phyloP scores from a whole-genome alignment of 2,888 invertebrate genomes.

The Andrena flavipes region DNA sequence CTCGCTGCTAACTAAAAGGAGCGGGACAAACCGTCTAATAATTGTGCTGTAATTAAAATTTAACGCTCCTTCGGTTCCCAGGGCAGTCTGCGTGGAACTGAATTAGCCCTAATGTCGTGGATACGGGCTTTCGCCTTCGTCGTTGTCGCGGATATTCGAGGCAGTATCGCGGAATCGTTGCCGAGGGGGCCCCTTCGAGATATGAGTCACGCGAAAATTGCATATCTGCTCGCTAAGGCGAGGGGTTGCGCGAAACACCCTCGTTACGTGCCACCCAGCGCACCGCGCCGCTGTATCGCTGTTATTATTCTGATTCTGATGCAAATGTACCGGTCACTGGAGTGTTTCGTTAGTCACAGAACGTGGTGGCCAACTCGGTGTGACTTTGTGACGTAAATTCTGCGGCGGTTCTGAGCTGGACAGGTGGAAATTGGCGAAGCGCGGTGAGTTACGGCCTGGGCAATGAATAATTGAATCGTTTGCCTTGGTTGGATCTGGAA shows the following conservation, averaged over 20 bases:
- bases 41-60: conserved; percentile 39
- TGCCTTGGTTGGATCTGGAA: not conserved
- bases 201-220: conserved; percentile 76
- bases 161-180: conserved; percentile 6
- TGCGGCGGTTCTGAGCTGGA: not conserved
- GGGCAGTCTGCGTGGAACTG: conserved; percentile 1
- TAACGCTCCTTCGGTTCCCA: not conserved
- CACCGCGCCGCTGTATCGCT: conserved; percentile 21
- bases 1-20: not conserved
- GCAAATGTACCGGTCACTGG: conserved; percentile 70
- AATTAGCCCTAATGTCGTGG: conserved; percentile 11
- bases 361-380: conserved; percentile 56
- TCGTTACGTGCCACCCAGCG: conserved; percentile 45
- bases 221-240: conserved; percentile 61
- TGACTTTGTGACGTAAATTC: conserved; percentile 7
- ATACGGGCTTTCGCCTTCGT: not conserved
- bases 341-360: conserved; percentile 70
- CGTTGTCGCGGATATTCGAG: not conserved
- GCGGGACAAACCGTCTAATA: conserved; percentile 8
- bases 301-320: conserved; percentile 66
- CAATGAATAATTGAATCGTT: conserved; percentile 19
- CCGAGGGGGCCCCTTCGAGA: conserved; percentile 52
- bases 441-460: not conserved
- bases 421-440: not conserved
- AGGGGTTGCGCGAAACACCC: conserved; percentile 69